Base-by-base conservation (phyloP, 2,113 vertebrate genomes). In the Marmota flaviventris region DNA sequence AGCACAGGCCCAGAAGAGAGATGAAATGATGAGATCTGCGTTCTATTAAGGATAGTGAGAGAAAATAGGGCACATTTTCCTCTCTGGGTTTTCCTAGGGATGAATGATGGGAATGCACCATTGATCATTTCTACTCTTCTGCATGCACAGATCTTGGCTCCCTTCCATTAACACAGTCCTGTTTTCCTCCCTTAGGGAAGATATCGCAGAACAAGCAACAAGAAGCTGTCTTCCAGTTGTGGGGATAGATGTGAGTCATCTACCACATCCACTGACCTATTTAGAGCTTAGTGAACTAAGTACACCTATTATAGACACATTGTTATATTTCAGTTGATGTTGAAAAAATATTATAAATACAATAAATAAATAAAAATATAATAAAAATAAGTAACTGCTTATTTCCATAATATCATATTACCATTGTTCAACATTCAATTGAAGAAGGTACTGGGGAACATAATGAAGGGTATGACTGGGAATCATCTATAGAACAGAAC, bases 331-430 rank as follows among this genome's bases (percentile, higher is more conserved):
- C 8, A 79, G 39, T 11, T 11, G 11, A 92, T 82, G 73, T 17
- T 85, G 61, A 83, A 92, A 77, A 24, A 86, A 89, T 86, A 45
- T 9, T 9, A 45, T 45, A 45, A 45, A 45, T 45, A 42, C 5
- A 45, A 45, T 45, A 45, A 45, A 45, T 45, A 45, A 45, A 45
- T 9, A 45, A 45, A 45, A 45, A 45, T 45, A 45, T 45, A 45
- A 45, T 91, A 95, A 8, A 45, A 85, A 32, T 39, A 95, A 89
- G 77, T 51, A 94, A 51, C 69, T 88, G 37, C 14, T 93, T 90
- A 89, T 75, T 83, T 83, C 67, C 92, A 8, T 69, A 63, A 25
- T 3, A 67, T 20, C 27, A 45, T 37, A 20, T 89, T 78, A 82
- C 0, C 70, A 13, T 81, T 65, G 25, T 73, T 95, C 67, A 24